Evolutionary conservation across 2,797 vertebrate species (phyloP), one percentile per base, ranked within the genome.

Genomic region (Remorina albescens): DNA sequence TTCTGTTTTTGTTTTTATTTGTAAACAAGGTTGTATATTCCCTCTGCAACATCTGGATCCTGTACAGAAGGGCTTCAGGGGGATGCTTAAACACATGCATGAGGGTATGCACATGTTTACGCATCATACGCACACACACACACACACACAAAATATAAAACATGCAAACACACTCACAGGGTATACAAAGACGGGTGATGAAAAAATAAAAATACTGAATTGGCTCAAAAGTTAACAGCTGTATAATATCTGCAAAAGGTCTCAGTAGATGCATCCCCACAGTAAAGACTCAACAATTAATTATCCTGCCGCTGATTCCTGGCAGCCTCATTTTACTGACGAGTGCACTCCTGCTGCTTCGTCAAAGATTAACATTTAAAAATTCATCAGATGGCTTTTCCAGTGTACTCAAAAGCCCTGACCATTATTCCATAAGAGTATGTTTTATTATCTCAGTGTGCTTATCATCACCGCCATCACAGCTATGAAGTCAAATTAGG

Each of bases 171-270:
- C 18, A 44, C 47, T 49, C 80, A 83, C 78, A 78, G 41, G 78
- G 70, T 69, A 84, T 72, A 88, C 71, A 90, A 63, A 74, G 72
- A 83, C 25, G 44, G 12, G 26, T 54, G 68, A 34, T 25, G 58
- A 16, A 28, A 79, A 91, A 81, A 87, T 67, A 74, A 93, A 92
- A 93, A 92, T 88, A 93, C 86, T 82, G 91, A 93, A 94, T 92
- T 94, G 87, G 90, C 89, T 94, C 89, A 92, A 92, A 94, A 95
- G 64, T 86, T 94, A 96, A 95, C 93, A 96, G 92, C 93, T 95
- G 94, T 89, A 94, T 95, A 83, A 66, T 95, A 93, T 94, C 90
- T 92, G 76, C 87, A 94, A 95, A 91, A 87, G 91, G 89, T 90
- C 94, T 94, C 91, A 41, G 78, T 92, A 92, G 95, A 89, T 92